These are phyloP conservation scores for Ginglymostoma cirratum DNA, from an alignment of 2,113 vertebrate species.

Conservation along the genomic window DNA sequence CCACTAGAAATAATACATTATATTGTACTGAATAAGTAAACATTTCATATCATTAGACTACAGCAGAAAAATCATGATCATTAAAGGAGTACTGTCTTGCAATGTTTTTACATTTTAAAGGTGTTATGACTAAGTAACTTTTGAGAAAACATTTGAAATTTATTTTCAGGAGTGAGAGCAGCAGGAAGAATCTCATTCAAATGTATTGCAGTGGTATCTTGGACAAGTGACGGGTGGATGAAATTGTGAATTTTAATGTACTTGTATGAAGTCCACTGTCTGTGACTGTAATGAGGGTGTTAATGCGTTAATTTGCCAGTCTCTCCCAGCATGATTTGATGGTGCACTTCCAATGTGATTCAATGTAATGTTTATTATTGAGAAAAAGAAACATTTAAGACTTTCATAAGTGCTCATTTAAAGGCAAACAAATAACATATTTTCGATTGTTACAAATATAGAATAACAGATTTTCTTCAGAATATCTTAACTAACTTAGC, in stretches of 20 bases:
- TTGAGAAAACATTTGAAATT: background rate
- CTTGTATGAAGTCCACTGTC: background rate
- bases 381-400: background rate
- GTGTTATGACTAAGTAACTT: background rate
- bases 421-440: background rate
- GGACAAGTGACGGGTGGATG: background rate
- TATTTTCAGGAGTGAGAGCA: background rate
- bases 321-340: background rate
- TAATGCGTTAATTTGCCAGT: background rate
- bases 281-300: background rate
- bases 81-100: background rate
- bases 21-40: background rate
- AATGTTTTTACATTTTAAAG: background rate
- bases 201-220: background rate
- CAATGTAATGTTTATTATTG: background rate
- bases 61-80: background rate
- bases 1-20: background rate
- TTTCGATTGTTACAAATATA: background rate
- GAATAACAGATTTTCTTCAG: background rate
- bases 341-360: background rate
- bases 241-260: constrained; percentile 18
- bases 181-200: background rate
- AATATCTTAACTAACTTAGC: constrained; percentile 7
- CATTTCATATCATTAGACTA: background rate
- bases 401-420: background rate